Base-by-base conservation (phyloP, 2,797 vertebrate genomes). In the Tangara arthus region DNA sequence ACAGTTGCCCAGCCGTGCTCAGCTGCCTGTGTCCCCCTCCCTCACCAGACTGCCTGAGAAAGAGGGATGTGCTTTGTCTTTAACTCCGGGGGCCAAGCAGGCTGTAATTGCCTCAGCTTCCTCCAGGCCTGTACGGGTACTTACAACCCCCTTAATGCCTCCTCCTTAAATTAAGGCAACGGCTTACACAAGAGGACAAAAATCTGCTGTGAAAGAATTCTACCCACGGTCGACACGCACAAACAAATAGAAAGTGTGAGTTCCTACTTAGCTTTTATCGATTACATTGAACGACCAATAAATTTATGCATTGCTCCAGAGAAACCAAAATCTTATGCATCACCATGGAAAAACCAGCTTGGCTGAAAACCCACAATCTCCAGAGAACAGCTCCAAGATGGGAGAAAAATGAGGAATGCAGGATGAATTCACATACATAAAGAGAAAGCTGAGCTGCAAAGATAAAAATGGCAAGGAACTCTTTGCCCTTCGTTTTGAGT, bases 31-130 rank as follows among this genome's bases (percentile, higher is more conserved):
- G 0, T 6, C 32, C 15, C 2, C 0, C 15, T 59, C 8, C 42
- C 5, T 0, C 20, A n/a, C 3, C 0, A 1, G 9, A 14, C 20
- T 23, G 18, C 32, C 27, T 27, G 19, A 3, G 17, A 30, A 69
- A 77, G 22, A 30, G 8, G 10, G 24, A 81, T 23, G 8, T 12
- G 3, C 16, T 28, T 91, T 14, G 19, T 37, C 32, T n/a, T 55
- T 14, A 76, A 44, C 9, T 68, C 37, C 4, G 6, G 9, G 19
- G 19, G 17, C 32, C 14, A 1, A 6, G 10, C 0, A 65, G 26
- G 6, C 13, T 41, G 9, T 12, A 52, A 71, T 8, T n/a, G n/a
- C 2, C 10, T 26, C 42, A 42, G 17, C 32, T 50, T 76, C n/a
- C 35, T 59, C n/a, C 28, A 52, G 37, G 61, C 49, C 64, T 23